Base-by-base conservation (phyloP, 2,797 vertebrate species). In the Gymnopithys bicolor region DNA sequence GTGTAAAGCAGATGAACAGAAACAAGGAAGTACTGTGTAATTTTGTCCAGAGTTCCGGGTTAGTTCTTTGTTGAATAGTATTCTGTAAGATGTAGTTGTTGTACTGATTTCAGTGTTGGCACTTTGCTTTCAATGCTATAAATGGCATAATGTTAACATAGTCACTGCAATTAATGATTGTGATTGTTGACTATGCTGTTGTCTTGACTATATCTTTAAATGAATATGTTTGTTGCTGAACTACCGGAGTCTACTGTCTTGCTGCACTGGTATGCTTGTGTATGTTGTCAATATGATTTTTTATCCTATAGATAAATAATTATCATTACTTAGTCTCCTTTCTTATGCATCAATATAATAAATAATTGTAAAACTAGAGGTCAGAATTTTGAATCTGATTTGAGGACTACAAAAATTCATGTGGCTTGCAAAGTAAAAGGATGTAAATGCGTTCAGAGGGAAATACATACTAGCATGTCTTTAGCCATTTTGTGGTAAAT, bases 181-280 rank as follows among this genome's bases (percentile, higher is more conserved):
- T 70, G 35, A 60, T 89, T 59, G 1, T 0, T 28, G 51, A 33
- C 13, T 55, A 25, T 2, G 0, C 8, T 48, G 3, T 15, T 84
- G n/a, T 89, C 55, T 41, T 55, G 64, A 89, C 39, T 45, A 63
- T 27, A 67, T 28, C 28, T 70, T 70, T 67, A n/a, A 76, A 55
- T 48, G 14, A 67, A 30, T 45, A 9, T 0, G 1, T 32, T 77
- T 1, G 0, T 43, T 39, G 35, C 4, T 74, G 22, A 81, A n/a
- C 51, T 66, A 27, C 18, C 11, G 52, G 46, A 17, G 46, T 19
- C 18, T 62, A 64, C 37, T 86, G 28, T 7, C 27, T 17, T 1
- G 0, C 37, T 90, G n/a, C 30, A 32, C 13, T 33, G 7, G 4
- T 63, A 17, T 2, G 4, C 49, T 86, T 68, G 37, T 0, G 0